phyloP scores from a whole-genome alignment of 2,113 vertebrate species.

The Campylorhamphus procurvoides region DNA sequence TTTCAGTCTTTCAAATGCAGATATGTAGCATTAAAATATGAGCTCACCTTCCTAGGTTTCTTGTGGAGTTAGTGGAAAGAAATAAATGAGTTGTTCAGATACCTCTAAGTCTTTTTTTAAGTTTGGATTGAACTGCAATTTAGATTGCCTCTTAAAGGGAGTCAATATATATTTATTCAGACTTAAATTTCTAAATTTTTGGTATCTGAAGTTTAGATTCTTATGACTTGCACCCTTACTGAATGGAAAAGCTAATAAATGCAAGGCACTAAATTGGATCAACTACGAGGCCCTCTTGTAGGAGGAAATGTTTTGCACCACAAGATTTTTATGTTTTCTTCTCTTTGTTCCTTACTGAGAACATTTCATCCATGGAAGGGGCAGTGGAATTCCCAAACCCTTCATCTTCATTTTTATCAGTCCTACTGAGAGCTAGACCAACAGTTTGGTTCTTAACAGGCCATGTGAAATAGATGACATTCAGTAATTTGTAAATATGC shows the following conservation, averaged over 20 bases:
- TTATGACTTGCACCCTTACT: neutral
- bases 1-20: neutral
- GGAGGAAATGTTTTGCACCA: rapidly evolving
- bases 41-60: neutral
- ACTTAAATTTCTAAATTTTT: neutral
- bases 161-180: neutral
- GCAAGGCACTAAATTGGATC: neutral
- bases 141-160: neutral
- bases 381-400: neutral
- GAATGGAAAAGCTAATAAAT: neutral
- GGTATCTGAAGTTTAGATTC: neutral
- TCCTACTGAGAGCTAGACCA: neutral
- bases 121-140: neutral
- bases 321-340: neutral
- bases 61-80: neutral
- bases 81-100: neutral
- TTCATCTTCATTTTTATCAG: neutral
- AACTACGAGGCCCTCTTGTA: neutral
- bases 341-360: neutral
- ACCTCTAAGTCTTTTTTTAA: neutral
- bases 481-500: neutral
- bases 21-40: neutral
- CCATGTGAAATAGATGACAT: neutral
- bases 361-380: rapidly evolving
- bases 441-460: neutral